Percentiles rank a stretch among this genome's conserved stretches.
These are phyloP conservation scores for Polyommatus icarus DNA, from an alignment of 2,888 invertebrate genomes.

Conservation along the genomic window DNA sequence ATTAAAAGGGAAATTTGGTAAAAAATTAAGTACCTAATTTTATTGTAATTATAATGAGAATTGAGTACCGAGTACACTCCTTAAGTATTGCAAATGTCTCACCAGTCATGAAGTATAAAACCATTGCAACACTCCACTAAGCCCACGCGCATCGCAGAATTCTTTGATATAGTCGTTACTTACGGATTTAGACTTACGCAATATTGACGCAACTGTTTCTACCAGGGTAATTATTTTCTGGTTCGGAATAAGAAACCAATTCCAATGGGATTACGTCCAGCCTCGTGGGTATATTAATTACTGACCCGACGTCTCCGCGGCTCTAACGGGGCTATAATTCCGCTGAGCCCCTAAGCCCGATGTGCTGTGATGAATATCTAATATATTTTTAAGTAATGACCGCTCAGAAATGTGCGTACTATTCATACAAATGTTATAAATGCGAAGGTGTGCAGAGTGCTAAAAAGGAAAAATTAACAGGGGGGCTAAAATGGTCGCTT, in stretches of 20 bases:
- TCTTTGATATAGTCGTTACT: not conserved
- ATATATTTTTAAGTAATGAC: not conserved
- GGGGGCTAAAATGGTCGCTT: no score
- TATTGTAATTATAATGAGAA: no score
- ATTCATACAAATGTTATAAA: not conserved
- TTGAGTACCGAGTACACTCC: no score
- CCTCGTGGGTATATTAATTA: constrained; percentile 22
- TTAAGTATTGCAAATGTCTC: no score
- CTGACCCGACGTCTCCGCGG: constrained; percentile 13
- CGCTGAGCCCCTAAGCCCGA: not conserved
- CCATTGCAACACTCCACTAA: not conserved
- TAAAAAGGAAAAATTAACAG: no score
- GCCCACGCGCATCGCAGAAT: not conserved
- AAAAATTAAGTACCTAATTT: no score
- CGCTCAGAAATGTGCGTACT: not conserved
- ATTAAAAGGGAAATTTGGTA: no score
- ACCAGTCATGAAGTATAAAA: no score
- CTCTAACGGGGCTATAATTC: not conserved
- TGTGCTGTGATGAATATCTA: not conserved
- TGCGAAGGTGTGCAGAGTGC: no score
- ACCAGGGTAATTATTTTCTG: not conserved
- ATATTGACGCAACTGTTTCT: not conserved
- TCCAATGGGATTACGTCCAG: constrained; percentile 13
- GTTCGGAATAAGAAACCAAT: constrained; percentile 16
- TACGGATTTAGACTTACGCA: not conserved